Percentiles rank a stretch among this genome's conserved stretches.
Evolutionary conservation across 2,797 vertebrate species (phyloP).

Genomic region (Peromyscus eremicus): DNA sequence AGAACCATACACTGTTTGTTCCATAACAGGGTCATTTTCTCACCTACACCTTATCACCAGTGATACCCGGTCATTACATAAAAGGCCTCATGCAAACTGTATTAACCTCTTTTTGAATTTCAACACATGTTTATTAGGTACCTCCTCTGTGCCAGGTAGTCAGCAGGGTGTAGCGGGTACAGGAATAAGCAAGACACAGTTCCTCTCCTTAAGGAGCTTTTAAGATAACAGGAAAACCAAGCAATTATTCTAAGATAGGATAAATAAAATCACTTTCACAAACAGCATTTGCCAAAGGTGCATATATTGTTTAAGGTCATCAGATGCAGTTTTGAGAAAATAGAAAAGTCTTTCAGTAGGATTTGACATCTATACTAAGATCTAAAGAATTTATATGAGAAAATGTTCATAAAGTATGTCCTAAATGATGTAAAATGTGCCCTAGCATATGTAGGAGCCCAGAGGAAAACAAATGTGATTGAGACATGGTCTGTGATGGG

Average conservation of each 20-base stretch:
- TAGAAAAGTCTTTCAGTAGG: neutral
- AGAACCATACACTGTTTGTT: neutral
- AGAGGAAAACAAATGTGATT: neutral
- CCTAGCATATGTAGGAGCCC: neutral
- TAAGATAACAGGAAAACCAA: constrained; percentile 18
- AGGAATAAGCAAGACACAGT: neutral
- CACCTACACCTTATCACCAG: neutral
- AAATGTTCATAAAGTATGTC: neutral
- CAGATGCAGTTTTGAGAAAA: neutral
- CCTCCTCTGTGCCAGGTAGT: neutral
- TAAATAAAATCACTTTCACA: constrained; percentile 14
- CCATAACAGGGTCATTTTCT: neutral
- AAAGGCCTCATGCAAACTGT: neutral
- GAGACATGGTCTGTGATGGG: neutral
- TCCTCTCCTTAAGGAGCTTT: neutral
- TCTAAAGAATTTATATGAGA: neutral
- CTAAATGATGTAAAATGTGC: neutral
- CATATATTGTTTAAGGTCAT: neutral
- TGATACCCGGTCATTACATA: neutral
- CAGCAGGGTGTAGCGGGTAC: neutral
- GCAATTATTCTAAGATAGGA: neutral
- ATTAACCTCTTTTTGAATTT: constrained; percentile 35
- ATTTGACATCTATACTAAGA: constrained; percentile 35
- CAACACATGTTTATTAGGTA: neutral
- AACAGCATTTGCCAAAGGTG: neutral